phyloP scores from a whole-genome alignment of 2,888 invertebrate genomes.

The Parthenolecanium corni region DNA sequence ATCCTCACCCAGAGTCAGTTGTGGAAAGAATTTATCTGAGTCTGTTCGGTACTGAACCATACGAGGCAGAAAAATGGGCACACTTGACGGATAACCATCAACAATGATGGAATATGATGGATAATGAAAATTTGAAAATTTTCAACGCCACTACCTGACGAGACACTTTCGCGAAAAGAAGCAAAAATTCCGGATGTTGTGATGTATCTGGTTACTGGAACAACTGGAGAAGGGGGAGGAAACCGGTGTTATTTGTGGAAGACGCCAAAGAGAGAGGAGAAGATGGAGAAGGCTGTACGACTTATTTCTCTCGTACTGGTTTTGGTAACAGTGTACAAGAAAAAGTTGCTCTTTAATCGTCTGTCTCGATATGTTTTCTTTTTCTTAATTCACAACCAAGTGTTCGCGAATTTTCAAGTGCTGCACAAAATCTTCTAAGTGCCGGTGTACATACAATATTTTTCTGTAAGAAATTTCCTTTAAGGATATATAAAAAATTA shows the following conservation, averaged over 20 bases:
- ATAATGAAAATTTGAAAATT: too few relatives aligned
- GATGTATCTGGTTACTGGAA: constrained; percentile 28
- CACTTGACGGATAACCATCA: too few relatives aligned
- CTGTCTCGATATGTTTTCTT: not conserved
- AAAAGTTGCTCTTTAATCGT: constrained; percentile 1
- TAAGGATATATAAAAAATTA: not conserved
- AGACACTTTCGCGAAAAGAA: too few relatives aligned
- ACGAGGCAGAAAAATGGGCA: too few relatives aligned
- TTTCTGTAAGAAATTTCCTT: not conserved
- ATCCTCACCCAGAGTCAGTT: too few relatives aligned
- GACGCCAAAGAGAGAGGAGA: not conserved
- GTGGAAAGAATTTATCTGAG: too few relatives aligned
- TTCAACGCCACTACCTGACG: too few relatives aligned
- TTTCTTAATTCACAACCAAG: not conserved
- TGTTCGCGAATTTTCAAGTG: not conserved
- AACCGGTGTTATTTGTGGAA: constrained; percentile 17
- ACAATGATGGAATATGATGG: too few relatives aligned
- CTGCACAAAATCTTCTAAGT: not conserved
- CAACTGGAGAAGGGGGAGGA: constrained; percentile 27
- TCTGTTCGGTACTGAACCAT: too few relatives aligned
- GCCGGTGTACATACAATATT: not conserved
- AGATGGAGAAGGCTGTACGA: constrained; percentile 11
- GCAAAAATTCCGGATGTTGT: constrained; percentile 26
- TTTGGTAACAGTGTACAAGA: constrained; percentile 16
- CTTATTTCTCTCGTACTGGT: constrained; percentile 18